phyloP scores from a whole-genome alignment of 2,888 invertebrate genomes.

The Troides helena region DNA sequence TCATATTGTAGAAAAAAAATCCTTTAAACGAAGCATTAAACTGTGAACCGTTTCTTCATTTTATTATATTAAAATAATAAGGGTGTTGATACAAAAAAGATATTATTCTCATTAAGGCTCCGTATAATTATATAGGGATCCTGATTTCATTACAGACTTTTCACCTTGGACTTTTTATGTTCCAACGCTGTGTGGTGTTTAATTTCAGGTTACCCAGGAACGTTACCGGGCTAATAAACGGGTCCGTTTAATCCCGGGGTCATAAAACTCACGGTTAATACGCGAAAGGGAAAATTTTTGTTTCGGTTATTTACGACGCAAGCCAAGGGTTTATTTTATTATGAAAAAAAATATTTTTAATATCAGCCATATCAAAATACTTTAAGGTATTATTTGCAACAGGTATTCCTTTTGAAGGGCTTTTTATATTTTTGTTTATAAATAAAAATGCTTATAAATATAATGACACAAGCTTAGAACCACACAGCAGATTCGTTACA shows the following conservation, averaged over 20 bases:
- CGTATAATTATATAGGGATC: conserved; percentile 6
- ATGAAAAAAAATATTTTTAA: too few species aligned
- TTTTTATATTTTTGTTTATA: too few species aligned
- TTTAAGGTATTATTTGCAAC: too few species aligned
- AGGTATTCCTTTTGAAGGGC: too few species aligned
- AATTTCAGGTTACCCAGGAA: conserved; percentile 23
- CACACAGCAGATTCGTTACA: too few species aligned
- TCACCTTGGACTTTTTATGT: conserved; percentile 20
- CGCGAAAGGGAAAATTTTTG: neutral
- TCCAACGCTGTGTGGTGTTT: conserved; percentile 14
- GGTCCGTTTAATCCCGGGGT: conserved; percentile 13
- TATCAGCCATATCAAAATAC: too few species aligned
- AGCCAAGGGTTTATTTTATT: too few species aligned
- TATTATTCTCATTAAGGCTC: neutral
- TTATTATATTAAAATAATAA: neutral
- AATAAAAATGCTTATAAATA: too few species aligned
- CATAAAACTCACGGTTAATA: conserved; percentile 19
- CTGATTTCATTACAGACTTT: conserved; percentile 8
- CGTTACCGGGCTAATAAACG: conserved; percentile 17
- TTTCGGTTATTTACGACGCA: too few species aligned
- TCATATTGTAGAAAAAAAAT: too few species aligned
- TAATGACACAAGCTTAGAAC: too few species aligned
- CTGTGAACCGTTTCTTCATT: neutral
- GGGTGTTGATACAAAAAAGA: neutral
- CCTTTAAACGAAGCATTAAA: too few species aligned